phyloP scores from a whole-genome alignment of 1,140 invertebrate species.

The Solen grandis region DNA sequence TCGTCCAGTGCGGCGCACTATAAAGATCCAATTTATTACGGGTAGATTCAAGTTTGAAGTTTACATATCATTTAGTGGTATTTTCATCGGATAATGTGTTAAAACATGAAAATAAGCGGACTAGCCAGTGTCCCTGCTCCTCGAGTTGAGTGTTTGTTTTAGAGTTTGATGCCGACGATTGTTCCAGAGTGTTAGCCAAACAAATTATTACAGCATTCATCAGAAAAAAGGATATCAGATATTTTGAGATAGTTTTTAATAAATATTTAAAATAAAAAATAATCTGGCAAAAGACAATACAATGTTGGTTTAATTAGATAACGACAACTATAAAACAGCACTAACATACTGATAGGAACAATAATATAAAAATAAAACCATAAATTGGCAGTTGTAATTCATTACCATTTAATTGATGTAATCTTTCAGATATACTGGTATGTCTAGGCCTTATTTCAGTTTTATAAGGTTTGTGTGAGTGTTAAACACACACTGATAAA shows the following conservation, averaged over 20 bases:
- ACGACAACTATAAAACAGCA: too few relatives aligned
- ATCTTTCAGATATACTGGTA: too few relatives aligned
- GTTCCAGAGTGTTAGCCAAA: background rate
- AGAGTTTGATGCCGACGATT: background rate
- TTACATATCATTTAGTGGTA: slow-evolving; percentile 55
- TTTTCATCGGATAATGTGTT: slow-evolving; percentile 58
- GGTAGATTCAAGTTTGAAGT: slow-evolving; percentile 55
- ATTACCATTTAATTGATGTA: too few relatives aligned
- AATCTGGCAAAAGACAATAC: background rate
- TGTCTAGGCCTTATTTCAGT: too few relatives aligned
- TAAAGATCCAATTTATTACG: slow-evolving; percentile 53
- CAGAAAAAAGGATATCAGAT: too few relatives aligned
- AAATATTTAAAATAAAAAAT: too few relatives aligned
- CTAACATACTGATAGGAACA: too few relatives aligned
- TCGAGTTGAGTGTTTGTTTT: slow-evolving; percentile 40
- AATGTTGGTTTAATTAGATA: background rate
- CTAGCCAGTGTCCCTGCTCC: slow-evolving; percentile 42
- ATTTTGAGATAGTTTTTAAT: too few relatives aligned
- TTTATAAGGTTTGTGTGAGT: too few relatives aligned
- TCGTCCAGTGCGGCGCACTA: slow-evolving; percentile 5
- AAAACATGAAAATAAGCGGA: slow-evolving; percentile 56
- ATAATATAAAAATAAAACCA: too few relatives aligned
- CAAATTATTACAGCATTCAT: background rate
- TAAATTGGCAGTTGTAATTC: too few relatives aligned
- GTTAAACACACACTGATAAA: too few relatives aligned